These are phyloP conservation scores for Diorhabda carinulata DNA, from an alignment of 1,140 invertebrate genomes.

Conservation along the genomic window DNA sequence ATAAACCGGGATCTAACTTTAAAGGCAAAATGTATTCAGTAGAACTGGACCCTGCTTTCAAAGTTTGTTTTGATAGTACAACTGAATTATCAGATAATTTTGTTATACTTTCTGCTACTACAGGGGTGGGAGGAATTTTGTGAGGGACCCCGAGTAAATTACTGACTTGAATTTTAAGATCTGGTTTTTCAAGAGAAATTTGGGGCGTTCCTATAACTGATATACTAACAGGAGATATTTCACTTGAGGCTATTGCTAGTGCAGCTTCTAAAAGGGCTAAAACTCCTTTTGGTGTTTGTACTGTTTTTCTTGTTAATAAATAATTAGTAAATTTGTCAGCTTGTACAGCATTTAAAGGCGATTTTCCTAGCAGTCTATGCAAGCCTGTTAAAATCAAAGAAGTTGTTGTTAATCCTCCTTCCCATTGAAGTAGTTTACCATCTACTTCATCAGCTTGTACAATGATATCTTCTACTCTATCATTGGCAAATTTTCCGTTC, in stretches of 20 bases:
- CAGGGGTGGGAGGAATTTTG: conserved; percentile 57
- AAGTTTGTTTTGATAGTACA: conserved; percentile 63
- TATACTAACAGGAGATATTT: conserved; percentile 57
- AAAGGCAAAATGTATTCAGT: conserved; percentile 78
- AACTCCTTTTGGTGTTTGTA: conserved; percentile 80
- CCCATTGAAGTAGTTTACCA: conserved; percentile 83
- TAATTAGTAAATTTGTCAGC: conserved; percentile 89
- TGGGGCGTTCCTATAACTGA: conserved; percentile 68
- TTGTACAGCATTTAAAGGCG: conserved; percentile 71
- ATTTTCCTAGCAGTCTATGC: conserved; percentile 71
- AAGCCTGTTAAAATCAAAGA: conserved; percentile 70
- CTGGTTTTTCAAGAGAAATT: conserved; percentile 66
- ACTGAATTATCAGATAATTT: conserved; percentile 70
- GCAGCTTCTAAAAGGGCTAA: conserved; percentile 75
- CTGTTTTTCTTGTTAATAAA: conserved; percentile 83
- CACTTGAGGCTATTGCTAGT: conserved; percentile 45
- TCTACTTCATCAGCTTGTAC: conserved; percentile 95
- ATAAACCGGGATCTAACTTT: conserved; percentile 78
- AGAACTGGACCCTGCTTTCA: conserved; percentile 51
- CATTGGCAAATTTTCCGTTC: conserved; percentile 67
- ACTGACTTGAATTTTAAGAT: conserved; percentile 71
- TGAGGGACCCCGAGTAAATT: conserved; percentile 80
- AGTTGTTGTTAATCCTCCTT: conserved; percentile 69
- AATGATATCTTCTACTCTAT: conserved; percentile 84
- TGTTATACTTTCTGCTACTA: conserved; percentile 72